A percentile compares a stretch with the other conserved stretches of the same genome.
These are phyloP conservation scores for Crax fasciolata DNA, from an alignment of 2,797 vertebrate genomes.

Conservation along the genomic window DNA sequence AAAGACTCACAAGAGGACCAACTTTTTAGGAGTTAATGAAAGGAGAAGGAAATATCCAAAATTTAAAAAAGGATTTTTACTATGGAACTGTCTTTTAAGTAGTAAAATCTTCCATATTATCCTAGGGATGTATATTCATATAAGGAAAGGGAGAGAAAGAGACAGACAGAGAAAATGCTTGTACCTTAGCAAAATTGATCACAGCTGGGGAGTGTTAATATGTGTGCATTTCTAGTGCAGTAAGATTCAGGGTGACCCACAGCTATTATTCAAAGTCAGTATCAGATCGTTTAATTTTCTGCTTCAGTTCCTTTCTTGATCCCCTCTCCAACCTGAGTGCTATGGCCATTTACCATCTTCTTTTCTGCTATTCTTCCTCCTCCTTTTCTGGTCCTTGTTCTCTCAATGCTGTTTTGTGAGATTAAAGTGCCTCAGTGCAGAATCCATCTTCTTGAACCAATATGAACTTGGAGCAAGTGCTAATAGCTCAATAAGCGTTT, in stretches of 20 bases:
- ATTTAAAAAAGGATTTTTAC: constrained; percentile 61
- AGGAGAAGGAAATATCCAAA: constrained; percentile 57
- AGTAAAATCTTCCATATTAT: constrained; percentile 27
- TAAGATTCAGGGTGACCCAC: constrained; percentile 77
- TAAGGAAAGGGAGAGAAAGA: neutral
- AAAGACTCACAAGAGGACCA: constrained; percentile 63
- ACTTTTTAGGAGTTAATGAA: constrained; percentile 72
- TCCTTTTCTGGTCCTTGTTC: constrained; percentile 39
- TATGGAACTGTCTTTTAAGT: constrained; percentile 38
- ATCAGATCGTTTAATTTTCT: constrained; percentile 86
- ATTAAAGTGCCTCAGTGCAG: neutral
- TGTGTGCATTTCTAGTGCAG: constrained; percentile 66
- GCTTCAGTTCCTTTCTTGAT: constrained; percentile 80
- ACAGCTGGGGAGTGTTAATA: constrained; percentile 71
- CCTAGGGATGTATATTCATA: neutral
- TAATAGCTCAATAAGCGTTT: constrained; percentile 73
- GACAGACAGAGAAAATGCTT: neutral
- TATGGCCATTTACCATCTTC: constrained; percentile 62
- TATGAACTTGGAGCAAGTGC: constrained; percentile 20
- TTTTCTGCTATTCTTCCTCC: constrained; percentile 57
- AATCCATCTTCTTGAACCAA: constrained; percentile 61
- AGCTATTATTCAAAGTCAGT: constrained; percentile 83
- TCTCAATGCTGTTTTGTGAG: constrained; percentile 56
- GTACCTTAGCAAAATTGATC: constrained; percentile 67
- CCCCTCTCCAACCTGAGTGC: constrained; percentile 61